Conservation (phyloP, 2,113 vertebrate species). For the Lamprotornis superbus region DNA sequence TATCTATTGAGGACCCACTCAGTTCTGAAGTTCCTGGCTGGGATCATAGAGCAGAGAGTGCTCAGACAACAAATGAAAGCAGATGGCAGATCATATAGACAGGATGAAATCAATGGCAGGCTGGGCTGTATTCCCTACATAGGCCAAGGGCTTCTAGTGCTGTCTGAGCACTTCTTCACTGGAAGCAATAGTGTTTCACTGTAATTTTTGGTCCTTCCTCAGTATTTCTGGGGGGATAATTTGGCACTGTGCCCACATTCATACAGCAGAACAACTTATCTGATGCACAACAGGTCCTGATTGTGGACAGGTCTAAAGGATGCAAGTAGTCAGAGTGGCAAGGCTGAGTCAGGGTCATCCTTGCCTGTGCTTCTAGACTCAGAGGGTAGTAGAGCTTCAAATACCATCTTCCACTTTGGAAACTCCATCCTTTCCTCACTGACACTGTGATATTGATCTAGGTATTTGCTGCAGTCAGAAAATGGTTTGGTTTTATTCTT, state of each 20-base stretch:
- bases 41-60: background rate
- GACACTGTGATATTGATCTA: background rate
- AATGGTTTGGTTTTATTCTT: background rate
- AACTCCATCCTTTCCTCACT: background rate
- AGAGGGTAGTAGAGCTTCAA: background rate
- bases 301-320: background rate
- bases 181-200: background rate
- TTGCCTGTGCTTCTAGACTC: background rate
- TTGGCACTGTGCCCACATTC: background rate
- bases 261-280: background rate
- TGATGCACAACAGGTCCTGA: background rate
- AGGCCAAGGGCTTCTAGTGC: background rate
- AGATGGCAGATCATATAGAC: background rate
- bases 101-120: background rate
- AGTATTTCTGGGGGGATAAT: background rate
- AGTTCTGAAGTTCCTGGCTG: background rate
- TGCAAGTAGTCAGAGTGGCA: background rate
- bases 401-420: background rate
- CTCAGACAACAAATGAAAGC: background rate
- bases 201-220: background rate
- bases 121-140: background rate
- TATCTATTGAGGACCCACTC: background rate
- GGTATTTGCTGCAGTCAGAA: background rate
- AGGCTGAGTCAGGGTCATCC: background rate
- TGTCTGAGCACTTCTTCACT: background rate